A percentile compares a stretch with the other conserved stretches of the same genome.
Evolutionary conservation across 2,113 vertebrate genomes (phyloP).

Genomic region (Neolamprologus variostigma): DNA sequence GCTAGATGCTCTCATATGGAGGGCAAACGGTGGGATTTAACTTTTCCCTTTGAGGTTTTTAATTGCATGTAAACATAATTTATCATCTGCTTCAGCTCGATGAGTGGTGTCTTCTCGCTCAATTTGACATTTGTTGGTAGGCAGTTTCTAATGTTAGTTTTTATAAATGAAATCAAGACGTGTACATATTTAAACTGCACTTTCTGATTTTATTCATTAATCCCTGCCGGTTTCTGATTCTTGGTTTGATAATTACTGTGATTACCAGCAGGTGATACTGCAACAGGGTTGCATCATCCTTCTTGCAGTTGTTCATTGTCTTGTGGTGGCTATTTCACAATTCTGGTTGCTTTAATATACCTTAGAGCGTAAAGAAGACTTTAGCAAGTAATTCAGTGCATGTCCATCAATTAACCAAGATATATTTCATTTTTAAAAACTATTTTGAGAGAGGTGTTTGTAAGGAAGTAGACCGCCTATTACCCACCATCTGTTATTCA

Average conservation of each 20-base stretch:
- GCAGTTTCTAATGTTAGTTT: not conserved
- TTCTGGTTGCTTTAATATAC: not conserved
- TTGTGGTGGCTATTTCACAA: not conserved
- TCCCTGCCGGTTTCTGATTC: not conserved
- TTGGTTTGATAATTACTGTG: not conserved
- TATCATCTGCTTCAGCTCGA: not conserved
- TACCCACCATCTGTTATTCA: not conserved
- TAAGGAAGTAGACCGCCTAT: not conserved
- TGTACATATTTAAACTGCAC: not conserved
- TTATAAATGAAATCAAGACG: not conserved
- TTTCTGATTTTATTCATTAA: not conserved
- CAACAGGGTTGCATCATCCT: constrained; percentile 44
- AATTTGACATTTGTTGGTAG: not conserved
- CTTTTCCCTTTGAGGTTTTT: rapidly evolving
- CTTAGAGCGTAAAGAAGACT: not conserved
- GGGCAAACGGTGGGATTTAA: not conserved
- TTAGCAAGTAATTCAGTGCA: not conserved
- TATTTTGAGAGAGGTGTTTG: not conserved
- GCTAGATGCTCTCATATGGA: not conserved
- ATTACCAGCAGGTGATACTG: constrained; percentile 16
- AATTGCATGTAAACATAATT: not conserved
- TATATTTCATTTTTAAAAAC: not conserved
- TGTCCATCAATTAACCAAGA: not conserved
- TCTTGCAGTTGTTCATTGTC: not conserved
- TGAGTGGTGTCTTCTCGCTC: not conserved